Evolutionary conservation across 2,888 invertebrate genomes (phyloP).

Genomic region (Lithodes maja): DNA sequence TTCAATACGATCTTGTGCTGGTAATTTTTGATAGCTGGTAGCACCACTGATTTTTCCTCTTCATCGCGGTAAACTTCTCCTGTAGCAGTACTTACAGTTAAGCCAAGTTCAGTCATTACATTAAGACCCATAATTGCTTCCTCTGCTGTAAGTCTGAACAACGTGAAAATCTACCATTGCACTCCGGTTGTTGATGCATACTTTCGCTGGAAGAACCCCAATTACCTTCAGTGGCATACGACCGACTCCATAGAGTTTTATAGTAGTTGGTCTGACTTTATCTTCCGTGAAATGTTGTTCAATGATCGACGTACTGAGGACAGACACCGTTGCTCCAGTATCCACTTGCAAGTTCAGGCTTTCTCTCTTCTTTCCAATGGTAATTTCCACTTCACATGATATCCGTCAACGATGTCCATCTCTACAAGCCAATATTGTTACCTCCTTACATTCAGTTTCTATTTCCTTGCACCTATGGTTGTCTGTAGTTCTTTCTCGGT

Average conservation of each 20-base stretch:
- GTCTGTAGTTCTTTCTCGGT: no score
- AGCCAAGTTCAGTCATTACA: slow-evolving; percentile 4
- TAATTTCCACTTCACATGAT: neutral
- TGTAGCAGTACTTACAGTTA: slow-evolving; percentile 5
- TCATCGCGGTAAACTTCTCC: neutral
- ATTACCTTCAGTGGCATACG: slow-evolving; percentile 1
- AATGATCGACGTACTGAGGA: neutral
- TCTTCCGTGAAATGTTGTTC: slow-evolving; percentile 10
- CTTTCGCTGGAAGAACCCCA: slow-evolving; percentile 6
- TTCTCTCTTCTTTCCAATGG: neutral
- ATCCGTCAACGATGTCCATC: neutral
- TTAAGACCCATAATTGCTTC: slow-evolving; percentile 22
- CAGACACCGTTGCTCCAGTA: slow-evolving; percentile 15
- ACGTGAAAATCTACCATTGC: neutral
- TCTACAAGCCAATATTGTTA: no score
- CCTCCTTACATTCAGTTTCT: no score
- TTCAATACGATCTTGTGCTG: slow-evolving; percentile 19
- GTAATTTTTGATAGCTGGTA: slow-evolving; percentile 10
- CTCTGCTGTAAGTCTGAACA: neutral
- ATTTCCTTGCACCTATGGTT: no score
- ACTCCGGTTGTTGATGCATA: neutral
- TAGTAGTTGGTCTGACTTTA: slow-evolving; percentile 13
- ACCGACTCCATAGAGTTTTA: neutral
- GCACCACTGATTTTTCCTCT: neutral
- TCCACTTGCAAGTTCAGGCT: slow-evolving; percentile 19